These are phyloP conservation scores for Drepana falcataria DNA, from an alignment of 2,888 invertebrate genomes.

Conservation along the genomic window DNA sequence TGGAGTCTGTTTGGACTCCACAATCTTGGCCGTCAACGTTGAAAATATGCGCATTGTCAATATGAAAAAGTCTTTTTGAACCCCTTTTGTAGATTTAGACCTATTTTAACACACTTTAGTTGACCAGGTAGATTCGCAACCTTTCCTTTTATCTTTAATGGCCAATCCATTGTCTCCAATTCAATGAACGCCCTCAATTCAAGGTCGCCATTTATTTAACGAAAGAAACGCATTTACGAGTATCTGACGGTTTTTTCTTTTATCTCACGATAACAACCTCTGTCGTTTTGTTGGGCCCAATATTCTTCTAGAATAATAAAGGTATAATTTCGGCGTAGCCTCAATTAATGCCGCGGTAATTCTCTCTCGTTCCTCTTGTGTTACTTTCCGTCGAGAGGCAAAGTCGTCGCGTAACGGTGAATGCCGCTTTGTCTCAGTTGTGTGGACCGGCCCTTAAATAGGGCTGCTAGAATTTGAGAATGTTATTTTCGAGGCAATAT, in stretches of 20 bases:
- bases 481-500: neutral
- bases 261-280: neutral
- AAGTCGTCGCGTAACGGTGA: slow-evolving; percentile 53
- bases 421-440: slow-evolving; percentile 52
- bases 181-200: no score
- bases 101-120: no score
- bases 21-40: no score
- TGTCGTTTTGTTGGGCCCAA: slow-evolving; percentile 1
- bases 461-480: slow-evolving; percentile 13
- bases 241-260: neutral
- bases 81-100: no score
- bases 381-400: slow-evolving; percentile 53
- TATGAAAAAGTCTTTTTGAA: no score
- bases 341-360: slow-evolving; percentile 59
- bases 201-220: no score
- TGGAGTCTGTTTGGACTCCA: no score
- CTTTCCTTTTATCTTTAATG: no score
- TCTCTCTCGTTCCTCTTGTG: slow-evolving; percentile 54
- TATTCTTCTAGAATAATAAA: slow-evolving; percentile 20
- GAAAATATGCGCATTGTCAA: no score
- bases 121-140: no score
- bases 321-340: slow-evolving; percentile 41
- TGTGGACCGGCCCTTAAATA: slow-evolving; percentile 35
- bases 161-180: no score
- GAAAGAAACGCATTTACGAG: no score